Percentiles rank a stretch among this genome's conserved stretches.
phyloP scores from a whole-genome alignment of 2,888 invertebrate species.

The Aspidiotus rigidus region DNA sequence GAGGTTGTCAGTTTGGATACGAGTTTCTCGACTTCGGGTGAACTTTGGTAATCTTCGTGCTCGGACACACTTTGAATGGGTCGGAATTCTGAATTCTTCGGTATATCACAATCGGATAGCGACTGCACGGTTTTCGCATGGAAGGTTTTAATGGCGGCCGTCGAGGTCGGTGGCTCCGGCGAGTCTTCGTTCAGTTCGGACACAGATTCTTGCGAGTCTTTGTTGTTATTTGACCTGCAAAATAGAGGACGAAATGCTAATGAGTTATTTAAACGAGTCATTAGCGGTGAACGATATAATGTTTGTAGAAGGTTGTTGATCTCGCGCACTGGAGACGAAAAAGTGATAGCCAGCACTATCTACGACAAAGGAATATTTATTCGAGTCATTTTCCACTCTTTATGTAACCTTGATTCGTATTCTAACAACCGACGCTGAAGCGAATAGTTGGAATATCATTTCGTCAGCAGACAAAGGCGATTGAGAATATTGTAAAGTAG shows the following conservation, averaged over 20 bases:
- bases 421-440: no score
- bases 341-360: no score
- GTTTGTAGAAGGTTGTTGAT: no score
- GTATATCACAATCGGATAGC: conserved; percentile 29
- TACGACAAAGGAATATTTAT: no score
- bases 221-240: conserved; percentile 21
- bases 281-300: no score
- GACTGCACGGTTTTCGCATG: conserved; percentile 47
- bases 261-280: no score
- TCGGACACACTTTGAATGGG: conserved; percentile 45
- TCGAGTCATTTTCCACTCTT: no score
- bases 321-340: no score
- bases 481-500: no score
- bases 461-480: no score
- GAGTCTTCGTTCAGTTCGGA: conserved; percentile 21
- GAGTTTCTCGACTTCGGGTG: conserved; percentile 23
- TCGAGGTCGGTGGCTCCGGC: conserved; percentile 15
- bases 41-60: conserved; percentile 29
- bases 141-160: conserved; percentile 46
- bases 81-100: conserved; percentile 47
- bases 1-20: conserved; percentile 14
- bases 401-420: no score
- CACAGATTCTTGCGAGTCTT: conserved; percentile 24
- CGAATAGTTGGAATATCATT: no score
- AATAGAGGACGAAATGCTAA: not conserved